Base-by-base conservation (phyloP, 2,888 invertebrate species). In the Nomada fabriciana region DNA sequence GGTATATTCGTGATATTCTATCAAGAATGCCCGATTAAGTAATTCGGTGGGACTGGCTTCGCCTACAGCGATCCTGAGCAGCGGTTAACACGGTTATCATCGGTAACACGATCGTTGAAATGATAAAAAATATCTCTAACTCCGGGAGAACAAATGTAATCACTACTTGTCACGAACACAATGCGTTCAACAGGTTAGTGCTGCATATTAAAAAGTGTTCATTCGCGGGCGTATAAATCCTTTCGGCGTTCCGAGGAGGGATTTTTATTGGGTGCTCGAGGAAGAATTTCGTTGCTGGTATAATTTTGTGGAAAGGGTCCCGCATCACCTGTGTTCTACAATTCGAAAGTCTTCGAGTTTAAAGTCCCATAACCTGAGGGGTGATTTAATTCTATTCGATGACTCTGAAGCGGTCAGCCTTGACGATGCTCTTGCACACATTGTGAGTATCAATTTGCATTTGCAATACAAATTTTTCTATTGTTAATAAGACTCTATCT, bases 161-260 rank as follows among this genome's bases (percentile, higher is more conserved):
- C 92, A 91, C 92, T 88, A 89, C 90, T 93, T 91, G 92, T 93
- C 93, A 93, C 93, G 93, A 92, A 93, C 89, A 87, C 88, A 88
- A 89, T 86, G 90, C 90, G 91, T 89, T 93, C 93, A 93, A 93
- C 93, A 93, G 93, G 93, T 93, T 93, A 92, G 89, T 20, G 77
- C 83, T 85, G 90, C 90, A 92, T 91, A 91, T 93, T 92, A 91
- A 88, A 91, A 89, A 90, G 91, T 91, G 90, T 92, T 92, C 92
- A 91, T 93, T 92, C 92, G 90, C 92, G 89, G 91, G 91, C 88
- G 86, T 87, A 81, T 85, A 87, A 85, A 83, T 87, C 65, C 55
- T 73, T 13, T 52, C 65, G 55, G 29, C 61, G 18, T 65, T 59
- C 60, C 23, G 57, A 20, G 42, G 43, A 63, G 69, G 60, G 67